Percentiles rank a stretch among this genome's conserved stretches.
Evolutionary conservation across 2,888 invertebrate species (phyloP).

Genomic region (Chrysomela aeneicollis): DNA sequence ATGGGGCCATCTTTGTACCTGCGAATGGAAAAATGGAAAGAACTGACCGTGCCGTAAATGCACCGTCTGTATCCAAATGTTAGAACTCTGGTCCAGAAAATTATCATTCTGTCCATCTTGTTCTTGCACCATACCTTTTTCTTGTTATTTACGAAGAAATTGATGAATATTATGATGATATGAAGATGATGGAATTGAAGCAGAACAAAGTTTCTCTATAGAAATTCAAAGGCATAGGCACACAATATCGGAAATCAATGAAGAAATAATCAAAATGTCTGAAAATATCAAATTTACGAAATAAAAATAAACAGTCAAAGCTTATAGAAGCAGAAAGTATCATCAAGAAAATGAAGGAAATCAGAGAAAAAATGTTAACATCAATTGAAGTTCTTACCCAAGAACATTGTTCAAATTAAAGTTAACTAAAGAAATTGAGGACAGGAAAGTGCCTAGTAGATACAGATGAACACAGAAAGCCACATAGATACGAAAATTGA

Average conservation of each 20-base stretch:
- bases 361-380: conserved; percentile 6
- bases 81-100: no score
- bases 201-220: conserved; percentile 6
- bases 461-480: background rate
- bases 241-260: conserved; percentile 6
- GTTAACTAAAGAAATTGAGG: conserved; percentile 3
- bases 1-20: no score
- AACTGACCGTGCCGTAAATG: no score
- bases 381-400: conserved; percentile 5
- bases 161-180: no score
- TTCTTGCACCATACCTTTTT: no score
- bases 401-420: conserved; percentile 10
- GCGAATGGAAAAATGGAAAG: no score
- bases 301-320: conserved; percentile 9
- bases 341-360: conserved; percentile 14
- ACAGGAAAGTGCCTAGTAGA: conserved; percentile 2
- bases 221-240: conserved; percentile 13
- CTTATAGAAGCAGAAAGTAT: conserved; percentile 11
- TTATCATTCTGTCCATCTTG: no score
- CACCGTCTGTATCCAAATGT: no score
- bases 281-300: conserved; percentile 9
- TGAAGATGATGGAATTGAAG: conserved; percentile 4
- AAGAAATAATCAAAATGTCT: conserved; percentile 13
- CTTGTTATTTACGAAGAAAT: no score
- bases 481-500: background rate